Evolutionary conservation across 2,888 invertebrate genomes (phyloP).

Genomic region (Caenorhabditis sinica): DNA sequence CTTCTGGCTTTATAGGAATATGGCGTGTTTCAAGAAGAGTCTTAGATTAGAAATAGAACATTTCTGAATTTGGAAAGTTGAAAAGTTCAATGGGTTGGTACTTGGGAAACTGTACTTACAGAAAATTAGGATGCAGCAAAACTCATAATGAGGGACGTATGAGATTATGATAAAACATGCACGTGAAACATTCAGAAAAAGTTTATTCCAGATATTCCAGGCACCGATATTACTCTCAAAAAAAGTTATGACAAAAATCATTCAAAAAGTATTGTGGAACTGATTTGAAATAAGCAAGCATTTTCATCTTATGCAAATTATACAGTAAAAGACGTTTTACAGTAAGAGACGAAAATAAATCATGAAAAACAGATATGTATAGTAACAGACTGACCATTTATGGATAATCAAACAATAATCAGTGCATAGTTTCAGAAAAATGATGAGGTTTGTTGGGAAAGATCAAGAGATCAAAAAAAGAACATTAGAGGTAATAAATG

Average conservation of each 20-base stretch:
- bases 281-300: background rate
- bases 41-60: background rate
- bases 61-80: background rate
- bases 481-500: slow-evolving; percentile 23
- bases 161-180: no score
- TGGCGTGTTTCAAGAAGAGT: background rate
- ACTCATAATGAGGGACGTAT: no score
- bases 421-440: slow-evolving; percentile 35
- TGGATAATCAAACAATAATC: slow-evolving; percentile 39
- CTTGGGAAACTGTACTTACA: background rate
- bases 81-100: background rate
- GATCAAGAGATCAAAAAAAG: slow-evolving; percentile 36
- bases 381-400: slow-evolving; percentile 29
- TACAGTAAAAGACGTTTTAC: background rate
- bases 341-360: background rate
- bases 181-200: no score
- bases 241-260: no score
- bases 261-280: no score
- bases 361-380: slow-evolving; percentile 46
- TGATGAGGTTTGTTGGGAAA: slow-evolving; percentile 1
- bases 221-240: slow-evolving; percentile 16
- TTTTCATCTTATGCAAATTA: slow-evolving; percentile 1
- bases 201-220: slow-evolving; percentile 15
- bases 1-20: slow-evolving; percentile 1
- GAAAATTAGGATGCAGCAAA: background rate